Percentiles rank a stretch among this genome's conserved stretches.
Conservation (phyloP, 2,888 invertebrate genomes). For the Drosophila ustulata region DNA sequence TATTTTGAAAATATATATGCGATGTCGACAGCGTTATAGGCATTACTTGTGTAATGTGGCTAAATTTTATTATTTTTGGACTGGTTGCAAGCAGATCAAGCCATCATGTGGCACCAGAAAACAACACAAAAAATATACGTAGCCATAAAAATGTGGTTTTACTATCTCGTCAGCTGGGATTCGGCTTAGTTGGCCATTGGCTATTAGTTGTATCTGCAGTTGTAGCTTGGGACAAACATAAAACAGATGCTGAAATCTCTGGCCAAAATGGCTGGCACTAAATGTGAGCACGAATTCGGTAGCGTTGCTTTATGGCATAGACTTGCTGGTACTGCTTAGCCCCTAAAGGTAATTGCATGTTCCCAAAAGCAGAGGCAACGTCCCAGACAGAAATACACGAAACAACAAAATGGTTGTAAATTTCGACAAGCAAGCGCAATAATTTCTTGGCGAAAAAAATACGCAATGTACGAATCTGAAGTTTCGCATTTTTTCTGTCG, state of each 20-base stretch:
- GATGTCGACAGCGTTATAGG: slow-evolving; percentile 4
- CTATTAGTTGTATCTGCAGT: slow-evolving; percentile 8
- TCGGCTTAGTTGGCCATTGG: slow-evolving; percentile 14
- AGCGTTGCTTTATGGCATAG: slow-evolving; percentile 28
- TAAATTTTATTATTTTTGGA: slow-evolving; percentile 4
- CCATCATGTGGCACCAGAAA: slow-evolving; percentile 44
- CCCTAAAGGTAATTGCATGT: slow-evolving; percentile 66
- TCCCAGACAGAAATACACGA: not conserved
- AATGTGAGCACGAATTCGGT: slow-evolving; percentile 45
- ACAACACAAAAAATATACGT: not conserved
- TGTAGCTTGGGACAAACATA: slow-evolving; percentile 11
- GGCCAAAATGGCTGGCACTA: slow-evolving; percentile 51
- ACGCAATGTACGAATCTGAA: slow-evolving; percentile 32
- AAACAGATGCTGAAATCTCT: slow-evolving; percentile 49
- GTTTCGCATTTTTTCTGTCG: slow-evolving; percentile 21
- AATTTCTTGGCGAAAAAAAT: slow-evolving; percentile 24
- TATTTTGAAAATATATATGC: too few relatives aligned
- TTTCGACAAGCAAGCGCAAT: slow-evolving; percentile 18
- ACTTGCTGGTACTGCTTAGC: slow-evolving; percentile 13
- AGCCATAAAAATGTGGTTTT: slow-evolving; percentile 54
- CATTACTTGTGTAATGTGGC: slow-evolving; percentile 22
- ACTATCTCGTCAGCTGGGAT: slow-evolving; percentile 42
- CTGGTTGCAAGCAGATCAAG: slow-evolving; percentile 41
- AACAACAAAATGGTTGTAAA: slow-evolving; percentile 48
- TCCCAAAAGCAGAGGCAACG: slow-evolving; percentile 38